These are phyloP conservation scores for Lasiurus borealis DNA, from an alignment of 2,113 vertebrate species.

Conservation along the genomic window DNA sequence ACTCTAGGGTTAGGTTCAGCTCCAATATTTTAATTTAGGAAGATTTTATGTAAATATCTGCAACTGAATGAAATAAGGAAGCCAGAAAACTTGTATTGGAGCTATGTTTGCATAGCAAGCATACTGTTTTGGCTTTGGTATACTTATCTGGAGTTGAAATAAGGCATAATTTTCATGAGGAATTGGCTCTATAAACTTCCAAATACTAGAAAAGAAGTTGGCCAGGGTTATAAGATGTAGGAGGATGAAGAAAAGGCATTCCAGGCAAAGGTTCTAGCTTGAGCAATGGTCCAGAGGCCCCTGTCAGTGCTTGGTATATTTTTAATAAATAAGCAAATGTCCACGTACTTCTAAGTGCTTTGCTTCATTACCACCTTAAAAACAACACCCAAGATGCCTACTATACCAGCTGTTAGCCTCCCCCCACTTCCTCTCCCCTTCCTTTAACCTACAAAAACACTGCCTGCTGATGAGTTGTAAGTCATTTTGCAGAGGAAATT, in stretches of 20 bases:
- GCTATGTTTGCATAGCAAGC: not conserved
- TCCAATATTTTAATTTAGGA: not conserved
- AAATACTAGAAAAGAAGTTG: constrained; percentile 9
- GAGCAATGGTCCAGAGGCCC: not conserved
- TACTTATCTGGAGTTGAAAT: not conserved
- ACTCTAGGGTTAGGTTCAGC: not conserved
- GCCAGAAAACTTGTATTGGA: not conserved
- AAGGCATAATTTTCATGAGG: not conserved
- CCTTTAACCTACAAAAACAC: constrained; percentile 73
- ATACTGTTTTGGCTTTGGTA: not conserved
- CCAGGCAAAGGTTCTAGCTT: not conserved
- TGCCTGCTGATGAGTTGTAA: constrained; percentile 62
- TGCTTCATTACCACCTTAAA: constrained; percentile 56
- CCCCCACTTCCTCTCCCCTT: constrained; percentile 52
- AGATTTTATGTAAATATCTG: not conserved
- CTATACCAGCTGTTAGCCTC: constrained; percentile 40
- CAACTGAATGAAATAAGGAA: not conserved
- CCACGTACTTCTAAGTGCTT: not conserved
- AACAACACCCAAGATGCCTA: constrained; percentile 53
- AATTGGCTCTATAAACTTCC: not conserved
- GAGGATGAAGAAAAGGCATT: not conserved
- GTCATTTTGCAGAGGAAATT: constrained; percentile 77
- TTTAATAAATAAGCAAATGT: constrained; percentile 34
- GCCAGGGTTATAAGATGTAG: not conserved
- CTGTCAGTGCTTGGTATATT: not conserved